Conservation (phyloP, 2,113 vertebrate genomes). For the Microcebus murinus region DNA sequence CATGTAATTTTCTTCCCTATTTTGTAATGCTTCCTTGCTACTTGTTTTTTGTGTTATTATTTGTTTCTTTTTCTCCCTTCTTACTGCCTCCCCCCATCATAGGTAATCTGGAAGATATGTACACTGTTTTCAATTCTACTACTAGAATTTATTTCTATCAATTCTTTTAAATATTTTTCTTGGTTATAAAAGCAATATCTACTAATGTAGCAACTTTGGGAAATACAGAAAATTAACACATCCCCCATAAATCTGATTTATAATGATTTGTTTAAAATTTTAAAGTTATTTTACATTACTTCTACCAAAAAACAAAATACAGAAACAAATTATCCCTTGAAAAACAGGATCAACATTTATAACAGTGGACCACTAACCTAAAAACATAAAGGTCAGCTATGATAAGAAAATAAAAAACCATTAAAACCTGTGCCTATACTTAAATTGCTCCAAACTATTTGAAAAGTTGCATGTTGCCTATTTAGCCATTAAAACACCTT, state of each 20-base stretch:
- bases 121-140: neutral
- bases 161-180: slow-evolving; percentile 6
- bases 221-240: neutral
- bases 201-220: slow-evolving; percentile 15
- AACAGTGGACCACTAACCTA: neutral
- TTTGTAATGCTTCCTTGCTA: neutral
- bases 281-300: neutral
- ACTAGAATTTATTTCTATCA: neutral
- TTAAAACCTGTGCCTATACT: neutral
- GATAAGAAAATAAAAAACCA: neutral
- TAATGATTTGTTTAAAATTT: neutral
- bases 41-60: neutral
- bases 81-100: neutral
- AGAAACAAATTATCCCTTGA: neutral
- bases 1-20: neutral
- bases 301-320: neutral
- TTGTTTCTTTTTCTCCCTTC: neutral
- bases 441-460: slow-evolving; percentile 6
- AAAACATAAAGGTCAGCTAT: neutral
- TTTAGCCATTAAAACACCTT: neutral
- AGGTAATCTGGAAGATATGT: neutral
- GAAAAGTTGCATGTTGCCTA: neutral
- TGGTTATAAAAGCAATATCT: neutral
- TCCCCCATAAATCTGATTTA: neutral
- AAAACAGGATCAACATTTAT: slow-evolving; percentile 13